These are phyloP conservation scores for Geopemphigus sp. DNA, from an alignment of 1,140 invertebrate genomes.

Conservation along the genomic window DNA sequence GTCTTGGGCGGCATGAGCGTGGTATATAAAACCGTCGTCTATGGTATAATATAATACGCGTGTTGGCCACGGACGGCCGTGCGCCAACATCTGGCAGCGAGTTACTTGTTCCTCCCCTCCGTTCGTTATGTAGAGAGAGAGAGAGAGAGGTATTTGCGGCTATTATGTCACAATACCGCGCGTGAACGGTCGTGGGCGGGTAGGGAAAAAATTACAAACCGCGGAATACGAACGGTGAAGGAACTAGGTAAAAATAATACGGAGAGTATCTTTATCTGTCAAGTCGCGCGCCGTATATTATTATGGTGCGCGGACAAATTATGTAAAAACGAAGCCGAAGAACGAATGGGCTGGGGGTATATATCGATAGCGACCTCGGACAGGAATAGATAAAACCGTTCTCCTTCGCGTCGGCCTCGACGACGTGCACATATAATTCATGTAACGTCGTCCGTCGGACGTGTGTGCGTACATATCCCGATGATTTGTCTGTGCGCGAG, in stretches of 20 bases:
- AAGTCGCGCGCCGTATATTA: neutral
- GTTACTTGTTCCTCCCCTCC: slow-evolving; percentile 6
- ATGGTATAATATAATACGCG: too few species aligned
- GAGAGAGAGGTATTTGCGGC: too few species aligned
- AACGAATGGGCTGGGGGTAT: neutral
- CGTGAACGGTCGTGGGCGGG: neutral
- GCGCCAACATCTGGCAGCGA: slow-evolving; percentile 25
- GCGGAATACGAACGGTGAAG: too few species aligned
- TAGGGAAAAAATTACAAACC: neutral
- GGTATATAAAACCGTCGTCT: too few species aligned
- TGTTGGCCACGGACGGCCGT: neutral
- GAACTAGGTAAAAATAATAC: neutral
- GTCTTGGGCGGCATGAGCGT: too few species aligned
- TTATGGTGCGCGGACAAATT: neutral
- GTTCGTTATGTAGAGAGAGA: too few species aligned
- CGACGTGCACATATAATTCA: neutral
- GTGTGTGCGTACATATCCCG: neutral
- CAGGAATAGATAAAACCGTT: neutral
- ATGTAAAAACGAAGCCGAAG: neutral
- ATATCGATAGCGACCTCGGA: neutral
- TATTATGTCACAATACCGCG: slow-evolving; percentile 23
- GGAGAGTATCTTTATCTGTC: neutral
- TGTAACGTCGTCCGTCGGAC: neutral
- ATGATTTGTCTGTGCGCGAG: neutral
- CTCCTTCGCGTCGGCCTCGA: neutral